Base-by-base conservation (phyloP, 2,888 invertebrate genomes). In the Spilosoma lubricipeda region DNA sequence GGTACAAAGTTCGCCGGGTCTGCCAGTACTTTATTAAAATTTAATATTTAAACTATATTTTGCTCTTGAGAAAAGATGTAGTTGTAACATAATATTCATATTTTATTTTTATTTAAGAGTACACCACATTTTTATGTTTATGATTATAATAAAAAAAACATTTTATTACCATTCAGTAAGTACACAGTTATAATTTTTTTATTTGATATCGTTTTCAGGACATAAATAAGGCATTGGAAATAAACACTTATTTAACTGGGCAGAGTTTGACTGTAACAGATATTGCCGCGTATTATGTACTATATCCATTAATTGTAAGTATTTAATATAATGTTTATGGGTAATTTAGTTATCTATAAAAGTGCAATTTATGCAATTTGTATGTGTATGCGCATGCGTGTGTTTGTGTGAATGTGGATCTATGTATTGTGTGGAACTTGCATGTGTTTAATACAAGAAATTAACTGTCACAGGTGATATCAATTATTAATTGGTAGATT, bases 271-370 rank as follows among this genome's bases (percentile, higher is more conserved):
- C 97, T 1, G 92, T 98, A 64, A 97, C 98, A 15, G 98, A 98
- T 91, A 92, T 97, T 76, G 96, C 97, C 42, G 92, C 97, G 18
- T 98, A 97, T 89, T 97, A 97, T 92, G 94, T 96, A 13, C 91
- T 98, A 70, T 96, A 97, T 87, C 96, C 97, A 84, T 90, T 97
- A 82, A 94, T 98, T 96, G 98, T 98, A 95, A 96, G 95, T 88
- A 78, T 71, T 73, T 72, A 64, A 4, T 65, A 27, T 70, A 72
- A 45, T 20, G 5, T 2, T 23, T 42, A 8, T 27, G 8, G 18
- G 11, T 18, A 15, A 30, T 30, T n/a, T 23, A 48, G 20, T 33
- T 30, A 27, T 18, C 4, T 3, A 56, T 56, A 11, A 56, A 56
- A 56, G 23, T 59, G 4, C n/a, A 69, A 69, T 48, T 18, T 48